These are phyloP conservation scores for Caenorhabditis angaria DNA, from an alignment of 2,888 invertebrate species.

Conservation along the genomic window DNA sequence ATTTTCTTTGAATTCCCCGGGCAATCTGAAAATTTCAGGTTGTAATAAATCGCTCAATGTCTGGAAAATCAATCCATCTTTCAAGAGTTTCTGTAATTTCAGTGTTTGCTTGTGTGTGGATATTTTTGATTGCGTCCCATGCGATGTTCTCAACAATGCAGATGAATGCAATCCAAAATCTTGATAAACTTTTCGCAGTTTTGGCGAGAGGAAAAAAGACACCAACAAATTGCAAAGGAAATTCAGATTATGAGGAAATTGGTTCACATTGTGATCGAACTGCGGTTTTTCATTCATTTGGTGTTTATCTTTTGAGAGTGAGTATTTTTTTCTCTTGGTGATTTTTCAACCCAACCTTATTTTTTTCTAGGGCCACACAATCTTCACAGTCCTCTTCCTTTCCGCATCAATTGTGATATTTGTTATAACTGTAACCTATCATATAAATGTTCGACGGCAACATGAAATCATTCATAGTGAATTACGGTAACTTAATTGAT, in stretches of 20 bases:
- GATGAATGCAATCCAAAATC: constrained; percentile 54
- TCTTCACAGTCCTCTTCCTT: constrained; percentile 68
- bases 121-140: constrained; percentile 67
- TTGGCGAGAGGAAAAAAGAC: constrained; percentile 38
- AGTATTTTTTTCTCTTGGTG: background rate
- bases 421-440: constrained; percentile 65
- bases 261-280: constrained; percentile 65
- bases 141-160: constrained; percentile 68
- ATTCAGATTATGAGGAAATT: constrained; percentile 65
- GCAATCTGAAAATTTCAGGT: constrained; percentile 32
- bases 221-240: constrained; percentile 36
- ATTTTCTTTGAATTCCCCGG: background rate
- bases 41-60: constrained; percentile 69
- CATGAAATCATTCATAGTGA: constrained; percentile 62
- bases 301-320: constrained; percentile 51
- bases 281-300: constrained; percentile 66
- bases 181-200: constrained; percentile 51
- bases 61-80: constrained; percentile 67
- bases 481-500: constrained; percentile 36
- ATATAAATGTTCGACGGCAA: constrained; percentile 63
- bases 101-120: constrained; percentile 67
- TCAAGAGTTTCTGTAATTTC: constrained; percentile 62
- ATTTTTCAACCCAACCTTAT: background rate
- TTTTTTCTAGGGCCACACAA: constrained; percentile 60
- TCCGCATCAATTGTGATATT: constrained; percentile 66